Percentiles rank a stretch among this genome's conserved stretches.
Evolutionary conservation across 1,140 invertebrate species (phyloP).

Genomic region (Hyles euphorbiae): DNA sequence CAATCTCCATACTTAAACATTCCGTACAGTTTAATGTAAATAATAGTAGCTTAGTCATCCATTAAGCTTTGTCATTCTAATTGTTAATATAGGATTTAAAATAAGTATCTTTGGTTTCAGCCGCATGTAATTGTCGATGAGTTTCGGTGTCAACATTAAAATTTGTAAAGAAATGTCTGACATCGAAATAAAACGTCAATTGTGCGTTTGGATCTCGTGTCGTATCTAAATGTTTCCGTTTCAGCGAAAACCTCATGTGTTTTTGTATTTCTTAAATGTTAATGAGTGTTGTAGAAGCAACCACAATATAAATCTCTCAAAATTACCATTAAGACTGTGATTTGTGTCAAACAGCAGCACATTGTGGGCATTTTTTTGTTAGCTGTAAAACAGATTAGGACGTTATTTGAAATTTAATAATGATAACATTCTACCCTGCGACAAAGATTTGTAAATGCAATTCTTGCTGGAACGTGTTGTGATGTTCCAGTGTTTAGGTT

Average conservation of each 20-base stretch:
- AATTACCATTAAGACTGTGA: too few species aligned
- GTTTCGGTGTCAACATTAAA: background rate
- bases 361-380: too few species aligned
- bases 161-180: too few species aligned
- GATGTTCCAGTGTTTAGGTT: too few species aligned
- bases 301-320: slow-evolving; percentile 8
- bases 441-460: too few species aligned
- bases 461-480: too few species aligned
- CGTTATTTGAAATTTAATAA: too few species aligned
- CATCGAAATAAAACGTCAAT: too few species aligned
- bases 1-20: slow-evolving; percentile 51
- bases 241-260: slow-evolving; percentile 21
- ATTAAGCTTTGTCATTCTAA: slow-evolving; percentile 22
- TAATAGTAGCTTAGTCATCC: slow-evolving; percentile 8
- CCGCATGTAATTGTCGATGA: background rate
- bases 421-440: too few species aligned
- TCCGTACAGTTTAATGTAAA: slow-evolving; percentile 49
- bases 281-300: slow-evolving; percentile 39
- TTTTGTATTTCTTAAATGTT: slow-evolving; percentile 29
- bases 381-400: too few species aligned
- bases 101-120: slow-evolving; percentile 20
- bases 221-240: slow-evolving; percentile 24
- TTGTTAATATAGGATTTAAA: slow-evolving; percentile 26
- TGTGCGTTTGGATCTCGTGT: background rate
- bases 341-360: too few species aligned